phyloP scores from a whole-genome alignment of 1,140 invertebrate genomes.

The Penaeus chinensis region DNA sequence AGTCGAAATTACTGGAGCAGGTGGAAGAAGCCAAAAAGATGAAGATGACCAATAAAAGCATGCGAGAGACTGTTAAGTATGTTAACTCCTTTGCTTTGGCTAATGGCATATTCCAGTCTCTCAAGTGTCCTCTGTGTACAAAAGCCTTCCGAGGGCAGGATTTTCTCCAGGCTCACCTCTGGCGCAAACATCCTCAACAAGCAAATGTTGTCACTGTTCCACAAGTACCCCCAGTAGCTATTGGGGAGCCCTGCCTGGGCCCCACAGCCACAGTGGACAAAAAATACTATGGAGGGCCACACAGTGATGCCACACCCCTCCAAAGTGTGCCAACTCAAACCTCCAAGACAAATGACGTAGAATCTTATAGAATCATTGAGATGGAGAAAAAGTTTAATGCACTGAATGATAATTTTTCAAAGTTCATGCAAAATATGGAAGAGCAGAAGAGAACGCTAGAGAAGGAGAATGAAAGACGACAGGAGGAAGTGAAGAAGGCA shows the following conservation, averaged over 20 bases:
- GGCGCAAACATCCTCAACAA: conserved; percentile 51
- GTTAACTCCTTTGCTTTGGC: conserved; percentile 50
- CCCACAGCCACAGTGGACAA: background rate
- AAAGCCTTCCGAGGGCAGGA: conserved; percentile 45
- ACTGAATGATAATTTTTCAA: conserved; percentile 53
- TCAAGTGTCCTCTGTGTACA: conserved; percentile 39
- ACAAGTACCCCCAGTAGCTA: too few species aligned
- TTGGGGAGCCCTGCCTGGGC: background rate
- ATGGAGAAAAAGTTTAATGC: conserved; percentile 49
- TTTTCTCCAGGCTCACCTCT: conserved; percentile 47
- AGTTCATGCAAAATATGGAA: conserved; percentile 43
- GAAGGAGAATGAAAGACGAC: conserved; percentile 46
- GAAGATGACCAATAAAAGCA: conserved; percentile 44
- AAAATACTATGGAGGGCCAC: background rate
- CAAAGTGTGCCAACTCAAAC: background rate
- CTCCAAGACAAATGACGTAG: conserved; percentile 48
- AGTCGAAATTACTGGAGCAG: conserved; percentile 44
- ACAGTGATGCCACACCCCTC: background rate
- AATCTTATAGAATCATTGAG: conserved; percentile 45
- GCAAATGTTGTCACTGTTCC: background rate
- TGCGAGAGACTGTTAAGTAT: conserved; percentile 52
- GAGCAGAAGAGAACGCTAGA: conserved; percentile 48
- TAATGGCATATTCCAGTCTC: conserved; percentile 52
- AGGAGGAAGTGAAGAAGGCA: conserved; percentile 50
- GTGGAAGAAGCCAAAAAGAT: conserved; percentile 56